These are phyloP conservation scores for Cheilosia scutellata DNA, from an alignment of 2,888 invertebrate genomes.

Conservation along the genomic window DNA sequence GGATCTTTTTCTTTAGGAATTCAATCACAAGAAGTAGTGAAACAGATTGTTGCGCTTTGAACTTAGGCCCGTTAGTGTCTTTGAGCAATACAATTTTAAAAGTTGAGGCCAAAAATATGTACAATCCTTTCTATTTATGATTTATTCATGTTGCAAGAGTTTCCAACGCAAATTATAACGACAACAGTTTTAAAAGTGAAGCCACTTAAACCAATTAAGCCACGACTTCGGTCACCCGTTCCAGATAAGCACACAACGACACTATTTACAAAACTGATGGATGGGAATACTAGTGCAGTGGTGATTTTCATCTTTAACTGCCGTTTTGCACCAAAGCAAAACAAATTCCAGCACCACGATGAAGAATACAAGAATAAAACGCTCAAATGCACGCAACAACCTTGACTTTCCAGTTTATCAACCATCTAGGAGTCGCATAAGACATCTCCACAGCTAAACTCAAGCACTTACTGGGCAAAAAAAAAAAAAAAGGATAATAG, in stretches of 20 bases:
- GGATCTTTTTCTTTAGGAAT: too few species aligned
- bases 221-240: neutral
- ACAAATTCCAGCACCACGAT: constrained; percentile 22
- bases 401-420: constrained; percentile 62
- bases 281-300: constrained; percentile 14
- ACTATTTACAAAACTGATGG: constrained; percentile 36
- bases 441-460: constrained; percentile 1
- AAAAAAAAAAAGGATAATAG: constrained; percentile 35
- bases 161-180: neutral
- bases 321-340: constrained; percentile 17
- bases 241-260: constrained; percentile 31
- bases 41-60: too few species aligned
- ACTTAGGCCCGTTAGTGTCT: too few species aligned
- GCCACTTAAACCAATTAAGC: constrained; percentile 7
- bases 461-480: constrained; percentile 6
- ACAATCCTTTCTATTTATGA: too few species aligned
- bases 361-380: neutral
- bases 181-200: neutral
- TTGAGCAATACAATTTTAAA: too few species aligned
- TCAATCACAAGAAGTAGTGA: too few species aligned
- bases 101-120: too few species aligned
- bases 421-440: constrained; percentile 36
- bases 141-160: too few species aligned
- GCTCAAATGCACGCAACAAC: constrained; percentile 50
- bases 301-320: neutral